Evolutionary conservation across 2,888 invertebrate genomes (phyloP), one percentile per base, ranked within the genome.

Genomic region (Miltochrista miniata): DNA sequence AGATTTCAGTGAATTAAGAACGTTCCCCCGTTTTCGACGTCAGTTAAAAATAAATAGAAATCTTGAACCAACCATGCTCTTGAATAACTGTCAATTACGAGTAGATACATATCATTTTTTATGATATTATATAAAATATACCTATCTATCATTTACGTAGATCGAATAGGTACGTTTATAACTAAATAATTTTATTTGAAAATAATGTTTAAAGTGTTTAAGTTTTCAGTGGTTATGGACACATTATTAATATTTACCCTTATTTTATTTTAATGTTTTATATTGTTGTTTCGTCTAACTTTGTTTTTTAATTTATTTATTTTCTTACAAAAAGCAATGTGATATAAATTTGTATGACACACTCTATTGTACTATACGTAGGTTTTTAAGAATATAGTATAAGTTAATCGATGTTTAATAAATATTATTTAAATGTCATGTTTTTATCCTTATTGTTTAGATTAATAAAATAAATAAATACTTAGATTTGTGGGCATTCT

Each of bases 241-340:
- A 38, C 39, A 38, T 39, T 46, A 49, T 11, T 29, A 49, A 43
- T 36, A 24, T 14, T 43, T 18, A 40, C 44, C 37, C 18, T 41
- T 47, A 49, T 48, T 48, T 52, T 36, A 42, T 61, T 45, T 31
- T 2, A 35, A 35, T 14, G 10, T 44, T 35, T 44, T 44, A 18
- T 43, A 18, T 11, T 44, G 44, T 44, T 43, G 48, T 48, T 45
- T 45, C 61, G 58, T 58, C 43, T 48, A 51, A 51, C 56, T 61
- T 60, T 52, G 49, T 55, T 54, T 48, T 48, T 39, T 56, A 42
- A 59, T 52, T 52, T 56, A 55, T 50, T 54, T 54, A 58, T 53
- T 62, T 56, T 53, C 56, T 45, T n/a, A n/a, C 8, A 30, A 15
- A 15, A n/a, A 15, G 57, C 53, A 64, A 48, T 48, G 55, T 59